Evolutionary conservation across 2,113 vertebrate species (phyloP), one percentile per base, ranked within the genome.

Genomic region (Oplegnathus fasciatus): DNA sequence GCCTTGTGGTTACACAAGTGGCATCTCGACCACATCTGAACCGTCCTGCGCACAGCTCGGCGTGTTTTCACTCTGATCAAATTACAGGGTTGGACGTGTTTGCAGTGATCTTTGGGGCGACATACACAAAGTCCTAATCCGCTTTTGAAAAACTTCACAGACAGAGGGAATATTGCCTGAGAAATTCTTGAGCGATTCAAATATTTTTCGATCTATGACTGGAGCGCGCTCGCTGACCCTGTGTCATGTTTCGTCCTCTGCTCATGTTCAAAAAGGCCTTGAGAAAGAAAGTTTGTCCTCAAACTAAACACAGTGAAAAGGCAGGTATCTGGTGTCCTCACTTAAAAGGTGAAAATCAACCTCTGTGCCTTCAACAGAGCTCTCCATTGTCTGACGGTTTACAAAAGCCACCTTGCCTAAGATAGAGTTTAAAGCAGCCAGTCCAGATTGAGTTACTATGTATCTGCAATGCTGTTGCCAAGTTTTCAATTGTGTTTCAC

Each of bases 361-460:
- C 90, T 93, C 85, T 79, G 85, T 52, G 85, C 88, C 89, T 80
- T 85, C 83, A 75, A 95, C 93, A 95, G 94, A 92, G 94, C 93
- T 40, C 48, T 5, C 82, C 94, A 92, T 95, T 95, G 95, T 95
- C 65, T 50, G 66, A 62, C 69, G 77, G 40, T 90, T 83, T 76
- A 93, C 92, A 91, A 92, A 93, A 93, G 91, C 94, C 90, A 84
- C 91, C 90, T 86, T 68, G 86, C 86, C 92, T 70, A 77, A 92
- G 92, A 93, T 88, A 84, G 91, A 93, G 88, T 93, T 94, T 92
- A 92, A 94, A 95, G 94, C 93, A 84, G 71, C 88, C 89, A 72
- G 83, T 50, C 55, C 64, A 46, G 93, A 93, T 95, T 82, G 83
- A 87, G 92, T 95, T 94, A 87, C 94, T 24, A 75, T 91, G 92